A percentile compares a stretch with the other conserved stretches of the same genome.
Evolutionary conservation across 2,888 invertebrate genomes (phyloP).

Genomic region (Caenorhabditis sinica): DNA sequence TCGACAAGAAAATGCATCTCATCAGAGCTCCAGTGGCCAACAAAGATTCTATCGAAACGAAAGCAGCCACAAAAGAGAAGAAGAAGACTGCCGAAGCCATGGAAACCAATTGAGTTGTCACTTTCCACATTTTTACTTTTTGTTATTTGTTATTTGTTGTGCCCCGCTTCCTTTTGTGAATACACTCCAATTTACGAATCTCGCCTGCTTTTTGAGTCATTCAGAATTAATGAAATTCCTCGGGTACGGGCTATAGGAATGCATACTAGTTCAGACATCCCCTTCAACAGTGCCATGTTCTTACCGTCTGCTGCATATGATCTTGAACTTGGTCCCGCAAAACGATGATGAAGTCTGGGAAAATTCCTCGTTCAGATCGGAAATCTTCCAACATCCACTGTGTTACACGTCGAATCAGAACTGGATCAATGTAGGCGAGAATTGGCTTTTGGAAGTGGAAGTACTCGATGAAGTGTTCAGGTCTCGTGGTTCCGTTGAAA

Average conservation of each 20-base stretch:
- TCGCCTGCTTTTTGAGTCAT: neutral
- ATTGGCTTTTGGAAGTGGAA: slow-evolving; percentile 57
- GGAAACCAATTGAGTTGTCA: slow-evolving; percentile 66
- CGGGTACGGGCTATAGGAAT: neutral
- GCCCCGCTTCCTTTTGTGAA: slow-evolving; percentile 45
- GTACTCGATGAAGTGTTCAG: slow-evolving; percentile 58
- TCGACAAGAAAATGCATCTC: slow-evolving; percentile 81
- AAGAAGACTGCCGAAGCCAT: slow-evolving; percentile 57
- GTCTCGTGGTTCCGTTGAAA: slow-evolving; percentile 53
- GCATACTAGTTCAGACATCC: too few species aligned
- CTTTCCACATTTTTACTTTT: slow-evolving; percentile 35
- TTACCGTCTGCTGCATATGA: slow-evolving; percentile 32
- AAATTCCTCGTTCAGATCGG: slow-evolving; percentile 19
- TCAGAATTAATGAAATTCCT: neutral
- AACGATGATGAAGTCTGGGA: slow-evolving; percentile 50
- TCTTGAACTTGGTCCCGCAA: slow-evolving; percentile 56
- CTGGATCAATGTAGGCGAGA: slow-evolving; percentile 24
- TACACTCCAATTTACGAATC: slow-evolving; percentile 50
- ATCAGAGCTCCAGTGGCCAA: slow-evolving; percentile 80
- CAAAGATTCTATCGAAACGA: slow-evolving; percentile 51
- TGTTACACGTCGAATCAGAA: slow-evolving; percentile 32
- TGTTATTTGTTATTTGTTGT: slow-evolving; percentile 61
- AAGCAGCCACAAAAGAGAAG: slow-evolving; percentile 53
- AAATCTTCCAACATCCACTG: slow-evolving; percentile 55
- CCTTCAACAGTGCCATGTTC: too few species aligned